Base-by-base conservation (phyloP, 2,113 vertebrate genomes). In the Pseudopodoces humilis region DNA sequence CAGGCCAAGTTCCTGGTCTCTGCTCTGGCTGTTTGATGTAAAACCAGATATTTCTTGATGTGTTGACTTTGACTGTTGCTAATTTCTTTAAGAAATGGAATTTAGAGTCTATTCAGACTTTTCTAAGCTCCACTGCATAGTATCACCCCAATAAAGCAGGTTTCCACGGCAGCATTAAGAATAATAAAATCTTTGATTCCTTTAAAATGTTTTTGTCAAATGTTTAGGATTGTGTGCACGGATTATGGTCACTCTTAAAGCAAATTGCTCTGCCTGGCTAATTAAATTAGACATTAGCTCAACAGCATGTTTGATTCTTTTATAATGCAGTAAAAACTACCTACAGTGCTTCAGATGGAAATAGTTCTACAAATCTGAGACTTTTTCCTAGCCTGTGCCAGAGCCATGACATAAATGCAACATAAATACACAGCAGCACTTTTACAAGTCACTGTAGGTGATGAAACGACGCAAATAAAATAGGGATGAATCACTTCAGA, bases 211-310 rank as follows among this genome's bases (percentile, higher is more conserved):
- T 81, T 80, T 52, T 65, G 60, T 63, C 44, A 62, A 74, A 87
- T 37, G 39, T 15, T 93, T 46, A 70, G 43, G 75, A 81, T 31
- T 23, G 50, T 25, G 18, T 13, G 17, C 44, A 52, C 1, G 23
- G n/a, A 58, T 84, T 63, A 37, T 63, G n/a, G 68, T 80, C 55
- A 77, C 35, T 92, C 84, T 76, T 47, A 55, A 72, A 86, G 68
- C 79, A 94, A 88, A 78, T 10, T 83, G 30, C 56, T 55, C 43
- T 70, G 72, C 56, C 43, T 74, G 52, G 55, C 63, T 83, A 79
- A 90, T 86, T 62, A 88, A 79, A 90, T 59, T 41, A 92, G 88
- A 60, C 50, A 78, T 74, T 59, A 81, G 76, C 30, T 93, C 94
- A 94, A 83, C 47, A 86, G 52, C 60, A 60, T 37, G 59, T 90